phyloP scores from a whole-genome alignment of 2,113 vertebrate species.

The Hemicordylus capensis region DNA sequence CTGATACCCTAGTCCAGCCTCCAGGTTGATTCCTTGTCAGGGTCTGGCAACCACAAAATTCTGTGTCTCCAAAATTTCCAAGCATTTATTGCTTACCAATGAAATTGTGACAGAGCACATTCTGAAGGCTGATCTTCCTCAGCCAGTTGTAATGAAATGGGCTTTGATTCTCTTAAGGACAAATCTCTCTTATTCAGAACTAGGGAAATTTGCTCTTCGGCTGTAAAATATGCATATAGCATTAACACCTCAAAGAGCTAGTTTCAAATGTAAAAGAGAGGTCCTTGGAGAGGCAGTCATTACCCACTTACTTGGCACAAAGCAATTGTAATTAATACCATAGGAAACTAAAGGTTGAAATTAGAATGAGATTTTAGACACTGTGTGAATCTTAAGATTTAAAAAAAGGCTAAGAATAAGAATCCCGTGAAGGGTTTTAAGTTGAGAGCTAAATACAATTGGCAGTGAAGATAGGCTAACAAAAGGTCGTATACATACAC shows the following conservation, averaged over 20 bases:
- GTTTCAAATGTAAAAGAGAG: constrained; percentile 44
- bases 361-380: constrained; percentile 53
- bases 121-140: constrained; percentile 39
- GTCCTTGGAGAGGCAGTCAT: constrained; percentile 47
- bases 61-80: constrained; percentile 7
- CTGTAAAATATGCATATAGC: constrained; percentile 30
- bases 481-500: constrained; percentile 25
- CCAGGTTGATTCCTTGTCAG: neutral
- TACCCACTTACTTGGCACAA: constrained; percentile 39
- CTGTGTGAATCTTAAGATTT: constrained; percentile 41
- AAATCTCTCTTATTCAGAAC: constrained; percentile 36
- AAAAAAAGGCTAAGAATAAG: constrained; percentile 51
- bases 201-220: constrained; percentile 25
- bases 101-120: constrained; percentile 40
- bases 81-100: constrained; percentile 18
- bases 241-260: constrained; percentile 33
- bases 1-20: neutral
- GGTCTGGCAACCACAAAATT: neutral
- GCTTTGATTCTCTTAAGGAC: neutral
- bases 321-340: constrained; percentile 51
- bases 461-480: constrained; percentile 35
- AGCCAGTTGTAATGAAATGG: constrained; percentile 33
- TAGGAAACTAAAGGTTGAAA: constrained; percentile 53
- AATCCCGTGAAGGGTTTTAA: constrained; percentile 52
- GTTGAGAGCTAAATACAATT: constrained; percentile 23